Evolutionary conservation across 1,140 invertebrate species (phyloP).

Genomic region (Pomacea maculata): DNA sequence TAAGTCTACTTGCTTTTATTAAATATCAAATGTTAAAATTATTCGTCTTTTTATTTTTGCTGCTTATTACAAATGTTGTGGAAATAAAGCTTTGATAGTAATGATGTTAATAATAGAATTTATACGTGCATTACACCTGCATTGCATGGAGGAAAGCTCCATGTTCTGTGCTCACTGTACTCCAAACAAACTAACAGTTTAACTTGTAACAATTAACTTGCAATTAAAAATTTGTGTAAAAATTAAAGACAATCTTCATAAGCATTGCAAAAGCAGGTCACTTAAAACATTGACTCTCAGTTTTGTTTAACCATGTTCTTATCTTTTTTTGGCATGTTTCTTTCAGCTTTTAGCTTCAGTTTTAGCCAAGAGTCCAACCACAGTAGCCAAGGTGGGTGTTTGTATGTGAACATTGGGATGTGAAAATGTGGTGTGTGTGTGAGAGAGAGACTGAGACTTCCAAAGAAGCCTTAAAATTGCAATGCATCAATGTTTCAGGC

Average conservation of each 20-base stretch:
- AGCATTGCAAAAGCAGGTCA: background rate
- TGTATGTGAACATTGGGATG: background rate
- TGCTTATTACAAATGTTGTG: no score
- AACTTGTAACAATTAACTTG: background rate
- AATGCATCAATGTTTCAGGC: slow-evolving; percentile 55
- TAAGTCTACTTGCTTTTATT: background rate
- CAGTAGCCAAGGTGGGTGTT: slow-evolving; percentile 51
- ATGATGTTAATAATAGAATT: no score
- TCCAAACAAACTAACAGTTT: no score
- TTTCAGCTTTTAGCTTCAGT: slow-evolving; percentile 77
- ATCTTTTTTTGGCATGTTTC: slow-evolving; percentile 37
- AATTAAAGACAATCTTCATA: background rate
- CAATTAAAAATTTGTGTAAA: background rate
- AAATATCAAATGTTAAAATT: no score
- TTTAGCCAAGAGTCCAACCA: slow-evolving; percentile 75
- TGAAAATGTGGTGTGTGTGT: background rate
- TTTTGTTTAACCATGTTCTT: background rate
- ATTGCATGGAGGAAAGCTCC: no score
- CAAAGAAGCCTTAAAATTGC: background rate
- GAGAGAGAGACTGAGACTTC: no score
- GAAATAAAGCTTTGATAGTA: no score
- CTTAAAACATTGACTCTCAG: background rate
- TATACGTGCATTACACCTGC: no score
- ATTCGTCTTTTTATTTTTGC: no score
- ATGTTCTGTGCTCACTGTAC: no score